Evolutionary conservation across 92 coral and sea anemone species (phyloP).

Genomic region (Zoanthus sansibaricus): DNA sequence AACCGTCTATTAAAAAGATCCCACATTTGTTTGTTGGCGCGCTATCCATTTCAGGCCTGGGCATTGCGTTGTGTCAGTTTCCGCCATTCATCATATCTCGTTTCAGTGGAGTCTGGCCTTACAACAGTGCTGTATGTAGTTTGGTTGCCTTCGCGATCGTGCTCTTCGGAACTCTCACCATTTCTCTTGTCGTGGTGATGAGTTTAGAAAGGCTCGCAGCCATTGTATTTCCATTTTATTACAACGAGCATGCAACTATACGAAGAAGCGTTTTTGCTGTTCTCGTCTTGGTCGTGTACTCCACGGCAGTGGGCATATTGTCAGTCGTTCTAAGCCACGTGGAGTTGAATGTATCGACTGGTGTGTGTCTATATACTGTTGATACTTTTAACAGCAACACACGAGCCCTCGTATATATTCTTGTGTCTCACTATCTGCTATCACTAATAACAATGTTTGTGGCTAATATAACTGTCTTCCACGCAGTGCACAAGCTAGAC

Average conservation of each 20-base stretch:
- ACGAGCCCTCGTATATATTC: constrained; percentile 65
- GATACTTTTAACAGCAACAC: constrained; percentile 84
- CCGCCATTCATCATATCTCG: constrained; percentile 85
- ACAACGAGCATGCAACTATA: constrained; percentile 83
- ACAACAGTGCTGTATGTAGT: constrained; percentile 70
- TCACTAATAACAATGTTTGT: constrained; percentile 74
- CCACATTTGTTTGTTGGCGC: constrained; percentile 93
- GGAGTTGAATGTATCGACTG: constrained; percentile 79
- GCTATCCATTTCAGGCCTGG: constrained; percentile 81
- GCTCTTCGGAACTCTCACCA: constrained; percentile 83
- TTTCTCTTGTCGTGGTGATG: constrained; percentile 87
- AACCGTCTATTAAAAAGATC: constrained; percentile 89
- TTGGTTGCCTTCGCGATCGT: constrained; percentile 84
- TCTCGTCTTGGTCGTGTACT: constrained; percentile 61
- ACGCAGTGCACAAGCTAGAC: constrained; percentile 78
- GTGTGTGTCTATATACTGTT: constrained; percentile 75
- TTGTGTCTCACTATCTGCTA: constrained; percentile 75
- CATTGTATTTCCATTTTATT: constrained; percentile 85
- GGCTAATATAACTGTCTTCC: constrained; percentile 77
- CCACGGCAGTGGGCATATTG: constrained; percentile 66
- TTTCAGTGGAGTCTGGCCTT: constrained; percentile 80
- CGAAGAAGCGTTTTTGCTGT: constrained; percentile 70
- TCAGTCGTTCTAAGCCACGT: constrained; percentile 70
- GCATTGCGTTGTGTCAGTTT: constrained; percentile 80
- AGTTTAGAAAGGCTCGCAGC: constrained; percentile 85